Percentiles rank a stretch among this genome's conserved stretches.
These are phyloP conservation scores for Ahaetulla prasina DNA, from an alignment of 2,113 vertebrate genomes.

Conservation along the genomic window DNA sequence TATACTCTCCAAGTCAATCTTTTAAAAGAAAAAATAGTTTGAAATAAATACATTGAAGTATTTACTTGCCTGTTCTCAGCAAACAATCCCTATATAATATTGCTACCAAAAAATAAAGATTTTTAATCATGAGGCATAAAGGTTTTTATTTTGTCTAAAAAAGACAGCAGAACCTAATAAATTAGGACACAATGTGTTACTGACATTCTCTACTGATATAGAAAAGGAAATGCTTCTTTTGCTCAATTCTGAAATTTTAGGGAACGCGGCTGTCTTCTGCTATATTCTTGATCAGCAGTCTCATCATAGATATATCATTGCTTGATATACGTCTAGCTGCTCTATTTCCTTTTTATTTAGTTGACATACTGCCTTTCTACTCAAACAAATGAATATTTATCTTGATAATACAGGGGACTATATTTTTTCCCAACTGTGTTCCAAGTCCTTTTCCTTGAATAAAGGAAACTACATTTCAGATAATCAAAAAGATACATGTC, in stretches of 20 bases:
- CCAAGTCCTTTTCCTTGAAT: background rate
- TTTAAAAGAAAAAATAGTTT: slow-evolving; percentile 20
- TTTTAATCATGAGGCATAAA: background rate
- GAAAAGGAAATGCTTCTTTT: background rate
- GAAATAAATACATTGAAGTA: background rate
- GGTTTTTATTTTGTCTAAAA: background rate
- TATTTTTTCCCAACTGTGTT: background rate
- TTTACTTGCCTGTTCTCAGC: background rate
- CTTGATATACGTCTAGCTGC: background rate
- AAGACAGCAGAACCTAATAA: background rate
- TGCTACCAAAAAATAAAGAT: background rate
- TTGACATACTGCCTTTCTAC: background rate
- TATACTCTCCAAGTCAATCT: slow-evolving; percentile 97
- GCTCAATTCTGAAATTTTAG: background rate
- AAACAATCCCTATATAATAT: background rate
- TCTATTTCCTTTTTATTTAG: background rate
- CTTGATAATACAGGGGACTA: background rate
- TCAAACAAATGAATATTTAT: background rate
- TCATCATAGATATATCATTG: background rate
- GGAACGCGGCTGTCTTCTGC: background rate
- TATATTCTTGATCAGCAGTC: background rate
- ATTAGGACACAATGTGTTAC: background rate
- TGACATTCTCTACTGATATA: background rate
- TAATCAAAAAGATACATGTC: background rate
- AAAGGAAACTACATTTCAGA: background rate